Percentiles rank a stretch among this genome's conserved stretches.
Evolutionary conservation across 2,797 vertebrate species (phyloP).

Genomic region (Phaenicophaeus curvirostris): DNA sequence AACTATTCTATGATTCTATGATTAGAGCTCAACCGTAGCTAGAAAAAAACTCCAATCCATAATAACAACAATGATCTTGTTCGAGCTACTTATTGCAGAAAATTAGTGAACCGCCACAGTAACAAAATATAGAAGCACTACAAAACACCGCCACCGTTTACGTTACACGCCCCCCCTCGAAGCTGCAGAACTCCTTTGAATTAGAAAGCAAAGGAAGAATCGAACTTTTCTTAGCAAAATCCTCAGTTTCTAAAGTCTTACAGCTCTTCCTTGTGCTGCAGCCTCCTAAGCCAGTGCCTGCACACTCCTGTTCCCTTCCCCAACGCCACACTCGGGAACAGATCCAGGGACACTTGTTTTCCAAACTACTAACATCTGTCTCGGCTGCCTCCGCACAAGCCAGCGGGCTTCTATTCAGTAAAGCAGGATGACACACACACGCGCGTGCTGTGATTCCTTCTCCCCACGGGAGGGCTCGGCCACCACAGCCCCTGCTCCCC

Average conservation of each 20-base stretch:
- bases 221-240: background rate
- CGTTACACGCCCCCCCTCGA: accelerated
- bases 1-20: no score
- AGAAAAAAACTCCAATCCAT: background rate
- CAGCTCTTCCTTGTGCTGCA: background rate
- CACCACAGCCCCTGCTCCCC: background rate
- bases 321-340: background rate
- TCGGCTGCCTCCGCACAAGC: background rate
- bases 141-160: background rate
- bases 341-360: background rate
- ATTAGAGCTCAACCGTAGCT: background rate
- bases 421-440: background rate
- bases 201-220: background rate
- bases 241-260: background rate
- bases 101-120: background rate
- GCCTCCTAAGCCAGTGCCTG: no score
- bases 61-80: background rate
- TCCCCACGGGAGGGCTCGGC: background rate
- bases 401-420: background rate
- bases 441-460: no score
- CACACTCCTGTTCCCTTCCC: background rate
- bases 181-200: background rate
- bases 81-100: background rate
- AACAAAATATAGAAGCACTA: accelerated
- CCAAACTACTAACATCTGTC: background rate